phyloP scores from a whole-genome alignment of 2,113 vertebrate species.

The Lates calcarifer region DNA sequence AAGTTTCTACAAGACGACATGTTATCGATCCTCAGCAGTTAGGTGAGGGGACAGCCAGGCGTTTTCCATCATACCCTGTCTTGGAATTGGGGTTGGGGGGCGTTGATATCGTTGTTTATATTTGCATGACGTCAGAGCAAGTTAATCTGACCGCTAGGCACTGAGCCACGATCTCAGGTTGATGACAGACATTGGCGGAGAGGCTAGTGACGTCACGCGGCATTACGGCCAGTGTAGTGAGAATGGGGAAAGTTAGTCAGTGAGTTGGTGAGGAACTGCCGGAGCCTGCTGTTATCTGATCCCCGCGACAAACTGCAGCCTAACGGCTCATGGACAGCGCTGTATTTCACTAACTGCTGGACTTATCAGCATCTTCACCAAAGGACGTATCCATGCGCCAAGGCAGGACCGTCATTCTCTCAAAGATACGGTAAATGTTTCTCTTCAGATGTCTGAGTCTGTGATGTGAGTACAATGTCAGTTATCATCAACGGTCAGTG shows the following conservation, averaged over 20 bases:
- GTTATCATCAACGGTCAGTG: background rate
- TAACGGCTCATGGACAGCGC: background rate
- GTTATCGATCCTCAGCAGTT: too few relatives aligned
- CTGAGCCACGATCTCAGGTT: too few relatives aligned
- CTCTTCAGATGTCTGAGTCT: background rate
- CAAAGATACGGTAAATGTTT: slow-evolving; percentile 64
- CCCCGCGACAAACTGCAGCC: background rate
- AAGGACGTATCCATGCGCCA: slow-evolving; percentile 63
- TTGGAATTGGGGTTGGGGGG: too few relatives aligned
- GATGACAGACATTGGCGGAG: slow-evolving; percentile 33
- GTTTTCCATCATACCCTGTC: too few relatives aligned
- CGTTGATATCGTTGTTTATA: too few relatives aligned
- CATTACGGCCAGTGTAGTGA: slow-evolving; percentile 8
- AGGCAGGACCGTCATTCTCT: slow-evolving; percentile 11
- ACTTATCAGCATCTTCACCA: slow-evolving; percentile 6
- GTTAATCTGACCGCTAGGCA: too few relatives aligned
- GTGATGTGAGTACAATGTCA: too few relatives aligned
- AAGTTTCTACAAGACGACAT: too few relatives aligned
- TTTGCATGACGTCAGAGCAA: too few relatives aligned
- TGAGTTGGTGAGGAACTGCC: slow-evolving; percentile 9
- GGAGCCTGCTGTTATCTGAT: background rate
- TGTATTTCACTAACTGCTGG: background rate
- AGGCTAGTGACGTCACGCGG: slow-evolving; percentile 41
- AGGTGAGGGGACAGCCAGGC: too few relatives aligned
- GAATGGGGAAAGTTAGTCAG: slow-evolving; percentile 5